Percentiles rank a stretch among this genome's conserved stretches.
Evolutionary conservation across 2,797 vertebrate species (phyloP).

Genomic region (Oryzias sinensis): DNA sequence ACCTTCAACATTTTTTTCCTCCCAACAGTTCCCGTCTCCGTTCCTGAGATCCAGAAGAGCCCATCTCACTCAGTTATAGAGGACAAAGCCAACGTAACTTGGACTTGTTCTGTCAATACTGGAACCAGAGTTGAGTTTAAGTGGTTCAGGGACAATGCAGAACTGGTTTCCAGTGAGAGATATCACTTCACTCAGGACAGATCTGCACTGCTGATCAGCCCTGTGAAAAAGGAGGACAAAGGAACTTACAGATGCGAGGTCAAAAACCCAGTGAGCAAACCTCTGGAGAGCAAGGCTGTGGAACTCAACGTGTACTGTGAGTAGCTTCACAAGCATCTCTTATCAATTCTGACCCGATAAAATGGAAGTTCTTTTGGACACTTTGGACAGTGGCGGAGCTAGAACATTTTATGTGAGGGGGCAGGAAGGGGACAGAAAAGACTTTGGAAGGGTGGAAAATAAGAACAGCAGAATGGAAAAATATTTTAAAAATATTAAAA

Average conservation of each 20-base stretch:
- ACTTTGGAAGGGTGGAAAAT: too few species aligned
- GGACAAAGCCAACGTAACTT: slow-evolving; percentile 86
- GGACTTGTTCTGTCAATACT: slow-evolving; percentile 80
- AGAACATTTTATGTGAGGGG: too few species aligned
- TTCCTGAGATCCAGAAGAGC: slow-evolving; percentile 76
- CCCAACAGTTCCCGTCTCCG: slow-evolving; percentile 82
- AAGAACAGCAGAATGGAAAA: too few species aligned
- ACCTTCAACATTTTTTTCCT: neutral
- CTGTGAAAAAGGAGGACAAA: slow-evolving; percentile 88
- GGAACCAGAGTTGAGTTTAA: slow-evolving; percentile 85
- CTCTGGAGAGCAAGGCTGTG: slow-evolving; percentile 70
- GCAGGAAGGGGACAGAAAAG: too few species aligned
- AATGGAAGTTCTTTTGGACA: neutral
- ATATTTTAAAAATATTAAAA: too few species aligned
- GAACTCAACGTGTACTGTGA: slow-evolving; percentile 91
- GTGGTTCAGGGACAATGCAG: slow-evolving; percentile 85
- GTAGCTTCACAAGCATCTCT: slow-evolving; percentile 53
- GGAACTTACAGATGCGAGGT: slow-evolving; percentile 87
- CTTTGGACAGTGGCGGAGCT: neutral
- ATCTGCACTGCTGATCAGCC: slow-evolving; percentile 81
- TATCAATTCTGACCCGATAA: neutral
- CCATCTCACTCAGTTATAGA: slow-evolving; percentile 84
- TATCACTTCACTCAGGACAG: slow-evolving; percentile 80
- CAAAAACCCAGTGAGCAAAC: slow-evolving; percentile 83
- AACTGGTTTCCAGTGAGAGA: slow-evolving; percentile 64